A percentile compares a stretch with the other conserved stretches of the same genome.
These are phyloP conservation scores for Busseola fusca DNA, from an alignment of 2,888 invertebrate genomes.

Conservation along the genomic window DNA sequence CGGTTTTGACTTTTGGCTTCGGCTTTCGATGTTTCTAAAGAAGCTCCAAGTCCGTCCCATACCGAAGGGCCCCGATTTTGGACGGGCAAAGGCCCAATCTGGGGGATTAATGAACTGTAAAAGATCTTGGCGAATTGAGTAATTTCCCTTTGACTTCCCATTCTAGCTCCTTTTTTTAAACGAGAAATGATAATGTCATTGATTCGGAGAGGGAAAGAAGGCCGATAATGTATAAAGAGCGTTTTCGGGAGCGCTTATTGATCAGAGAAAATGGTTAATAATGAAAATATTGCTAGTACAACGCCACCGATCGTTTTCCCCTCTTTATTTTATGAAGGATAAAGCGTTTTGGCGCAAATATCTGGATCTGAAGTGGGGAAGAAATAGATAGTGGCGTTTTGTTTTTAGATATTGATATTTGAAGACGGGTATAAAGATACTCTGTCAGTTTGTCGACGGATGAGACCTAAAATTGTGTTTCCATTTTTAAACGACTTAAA, in stretches of 20 bases:
- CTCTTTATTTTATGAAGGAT: conserved; percentile 40
- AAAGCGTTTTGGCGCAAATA: conserved; percentile 36
- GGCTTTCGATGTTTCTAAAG: conserved; percentile 39
- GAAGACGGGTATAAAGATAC: neutral
- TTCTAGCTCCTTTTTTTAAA: conserved; percentile 73
- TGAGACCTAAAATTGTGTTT: neutral
- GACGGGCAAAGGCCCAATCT: conserved; percentile 79
- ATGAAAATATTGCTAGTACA: conserved; percentile 56
- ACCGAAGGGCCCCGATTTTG: conserved; percentile 75
- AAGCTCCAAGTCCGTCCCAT: conserved; percentile 65
- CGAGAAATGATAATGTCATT: conserved; percentile 75
- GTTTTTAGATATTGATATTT: conserved; percentile 13
- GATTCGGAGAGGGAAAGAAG: conserved; percentile 59
- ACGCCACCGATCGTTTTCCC: conserved; percentile 18
- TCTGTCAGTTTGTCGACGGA: neutral
- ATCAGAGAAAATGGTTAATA: conserved; percentile 56
- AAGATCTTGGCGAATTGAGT: conserved; percentile 83
- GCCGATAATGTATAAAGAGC: conserved; percentile 59
- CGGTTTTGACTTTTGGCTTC: neutral
- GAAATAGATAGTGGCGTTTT: conserved; percentile 16
- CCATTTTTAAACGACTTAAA: neutral
- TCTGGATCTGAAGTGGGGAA: conserved; percentile 21
- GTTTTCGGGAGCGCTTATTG: conserved; percentile 51
- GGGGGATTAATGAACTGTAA: conserved; percentile 85
- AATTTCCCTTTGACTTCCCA: conserved; percentile 73